phyloP scores from a whole-genome alignment of 2,888 invertebrate genomes.

The Cylindroiulus punctatus region DNA sequence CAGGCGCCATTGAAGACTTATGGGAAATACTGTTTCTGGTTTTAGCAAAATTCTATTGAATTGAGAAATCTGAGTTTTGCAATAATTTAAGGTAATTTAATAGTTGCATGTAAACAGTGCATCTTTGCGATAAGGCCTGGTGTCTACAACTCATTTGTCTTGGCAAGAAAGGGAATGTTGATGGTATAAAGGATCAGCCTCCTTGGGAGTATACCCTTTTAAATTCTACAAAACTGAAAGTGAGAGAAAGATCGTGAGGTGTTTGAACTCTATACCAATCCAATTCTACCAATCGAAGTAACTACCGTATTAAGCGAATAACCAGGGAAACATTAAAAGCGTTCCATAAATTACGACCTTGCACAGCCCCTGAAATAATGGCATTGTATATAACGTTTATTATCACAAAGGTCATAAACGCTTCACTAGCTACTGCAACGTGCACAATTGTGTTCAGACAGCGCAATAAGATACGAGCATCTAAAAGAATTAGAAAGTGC shows the following conservation, averaged over 20 bases:
- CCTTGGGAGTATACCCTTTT: too few relatives aligned
- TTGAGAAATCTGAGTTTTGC: too few relatives aligned
- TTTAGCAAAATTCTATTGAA: too few relatives aligned
- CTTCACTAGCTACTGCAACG: slow-evolving; percentile 30
- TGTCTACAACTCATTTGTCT: too few relatives aligned
- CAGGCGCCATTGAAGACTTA: too few relatives aligned
- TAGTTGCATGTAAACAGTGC: too few relatives aligned
- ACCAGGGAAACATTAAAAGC: not conserved
- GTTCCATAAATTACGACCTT: not conserved
- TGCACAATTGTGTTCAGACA: slow-evolving; percentile 3
- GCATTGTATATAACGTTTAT: slow-evolving; percentile 13
- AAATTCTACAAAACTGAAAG: not conserved
- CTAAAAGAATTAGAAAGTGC: slow-evolving; percentile 40
- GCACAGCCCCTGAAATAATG: not conserved
- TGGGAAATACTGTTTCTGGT: too few relatives aligned
- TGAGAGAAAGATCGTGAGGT: not conserved
- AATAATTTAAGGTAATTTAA: too few relatives aligned
- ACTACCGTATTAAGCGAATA: not conserved
- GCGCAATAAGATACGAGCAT: not conserved
- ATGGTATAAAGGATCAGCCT: too few relatives aligned
- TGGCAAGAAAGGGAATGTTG: too few relatives aligned
- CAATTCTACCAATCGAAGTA: not conserved
- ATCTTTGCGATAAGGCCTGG: too few relatives aligned
- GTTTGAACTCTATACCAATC: not conserved
- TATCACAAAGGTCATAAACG: slow-evolving; percentile 6